phyloP scores from a whole-genome alignment of 2,888 invertebrate genomes.

The Chaetogeoica ovagalla region DNA sequence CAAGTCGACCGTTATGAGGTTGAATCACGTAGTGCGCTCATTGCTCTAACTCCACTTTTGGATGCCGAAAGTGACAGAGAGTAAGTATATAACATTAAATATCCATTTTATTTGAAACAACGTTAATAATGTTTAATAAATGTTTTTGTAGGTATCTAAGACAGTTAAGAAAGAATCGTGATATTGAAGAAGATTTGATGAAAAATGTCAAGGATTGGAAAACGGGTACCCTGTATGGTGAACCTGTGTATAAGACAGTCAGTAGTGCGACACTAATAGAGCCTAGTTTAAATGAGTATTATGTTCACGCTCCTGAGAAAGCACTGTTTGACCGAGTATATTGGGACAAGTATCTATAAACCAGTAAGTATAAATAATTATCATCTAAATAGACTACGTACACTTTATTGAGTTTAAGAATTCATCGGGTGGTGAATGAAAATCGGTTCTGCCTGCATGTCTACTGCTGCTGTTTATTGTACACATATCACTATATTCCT shows the following conservation, averaged over 20 bases:
- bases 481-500: too few species aligned
- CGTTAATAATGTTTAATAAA: not conserved
- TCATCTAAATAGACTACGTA: too few species aligned
- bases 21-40: conserved; percentile 76
- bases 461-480: too few species aligned
- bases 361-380: conserved; percentile 14
- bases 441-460: too few species aligned
- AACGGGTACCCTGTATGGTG: conserved; percentile 85
- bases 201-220: conserved; percentile 87
- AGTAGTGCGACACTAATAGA: conserved; percentile 68
- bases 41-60: conserved; percentile 77
- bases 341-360: conserved; percentile 44
- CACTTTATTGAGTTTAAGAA: too few species aligned
- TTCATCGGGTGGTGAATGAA: too few species aligned
- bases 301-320: conserved; percentile 64
- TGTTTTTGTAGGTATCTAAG: conserved; percentile 66
- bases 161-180: conserved; percentile 76
- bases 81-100: conserved; percentile 61
- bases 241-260: conserved; percentile 75
- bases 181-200: conserved; percentile 86
- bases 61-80: conserved; percentile 83
- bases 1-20: conserved; percentile 60
- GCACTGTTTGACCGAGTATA: conserved; percentile 57
- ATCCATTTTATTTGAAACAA: not conserved
- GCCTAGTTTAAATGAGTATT: conserved; percentile 72